Evolutionary conservation across 2,797 vertebrate genomes (phyloP).

Genomic region (Dromococcyx pavoninus): DNA sequence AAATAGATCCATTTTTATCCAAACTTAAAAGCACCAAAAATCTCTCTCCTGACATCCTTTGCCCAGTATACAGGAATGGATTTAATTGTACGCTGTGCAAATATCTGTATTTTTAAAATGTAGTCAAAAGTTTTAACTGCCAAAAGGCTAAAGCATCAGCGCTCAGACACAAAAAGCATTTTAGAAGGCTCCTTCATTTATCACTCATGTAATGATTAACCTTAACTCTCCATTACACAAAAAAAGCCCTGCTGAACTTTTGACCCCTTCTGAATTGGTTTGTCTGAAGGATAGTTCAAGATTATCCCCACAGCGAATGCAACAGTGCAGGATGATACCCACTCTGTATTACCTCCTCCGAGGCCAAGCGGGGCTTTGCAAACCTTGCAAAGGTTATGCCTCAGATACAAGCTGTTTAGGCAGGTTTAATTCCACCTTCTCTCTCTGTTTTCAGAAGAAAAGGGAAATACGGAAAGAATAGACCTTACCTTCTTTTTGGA

Average conservation of each 20-base stretch:
- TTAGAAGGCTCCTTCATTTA: constrained; percentile 10
- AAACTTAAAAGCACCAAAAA: not conserved
- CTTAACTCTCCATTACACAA: constrained; percentile 38
- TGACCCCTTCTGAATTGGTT: not conserved
- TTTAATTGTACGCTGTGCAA: not conserved
- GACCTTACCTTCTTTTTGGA: constrained; percentile 91
- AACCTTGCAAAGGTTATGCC: not conserved
- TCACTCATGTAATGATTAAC: constrained; percentile 32
- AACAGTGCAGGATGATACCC: not conserved
- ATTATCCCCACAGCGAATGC: accelerated
- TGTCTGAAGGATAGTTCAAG: not conserved
- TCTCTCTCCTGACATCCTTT: not conserved
- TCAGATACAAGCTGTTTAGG: not conserved
- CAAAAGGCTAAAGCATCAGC: not conserved
- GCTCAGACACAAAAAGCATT: constrained; percentile 4
- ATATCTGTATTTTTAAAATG: constrained; percentile 51
- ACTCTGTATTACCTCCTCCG: not conserved
- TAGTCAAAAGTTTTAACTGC: not conserved
- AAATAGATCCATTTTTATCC: not conserved
- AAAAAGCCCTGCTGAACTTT: constrained; percentile 10
- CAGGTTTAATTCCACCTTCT: not conserved
- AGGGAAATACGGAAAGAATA: not conserved
- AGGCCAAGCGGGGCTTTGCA: not conserved
- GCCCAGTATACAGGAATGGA: not conserved
- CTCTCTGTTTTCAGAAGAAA: not conserved